Base-by-base conservation (phyloP, 2,113 vertebrate species). In the Leiothrix lutea region DNA sequence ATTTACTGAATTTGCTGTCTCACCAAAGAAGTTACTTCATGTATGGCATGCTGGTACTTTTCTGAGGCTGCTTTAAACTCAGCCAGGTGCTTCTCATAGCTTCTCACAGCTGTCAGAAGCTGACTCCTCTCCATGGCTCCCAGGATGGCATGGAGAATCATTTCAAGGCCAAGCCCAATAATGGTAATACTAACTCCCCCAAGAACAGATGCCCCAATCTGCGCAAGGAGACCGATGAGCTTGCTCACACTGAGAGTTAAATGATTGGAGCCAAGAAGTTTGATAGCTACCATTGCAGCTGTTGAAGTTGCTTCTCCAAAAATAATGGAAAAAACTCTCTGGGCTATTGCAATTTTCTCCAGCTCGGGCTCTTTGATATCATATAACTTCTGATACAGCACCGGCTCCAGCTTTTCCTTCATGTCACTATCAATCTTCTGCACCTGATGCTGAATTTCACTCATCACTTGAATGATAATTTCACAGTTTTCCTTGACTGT, bases 401-500 rank as follows among this genome's bases (percentile, higher is more conserved):
- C 97, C 38, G 98, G 98, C 80, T 98, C 98, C 4, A 98, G 94
- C 72, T 97, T 98, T 66, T 98, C 96, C 87, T 97, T 98, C 67
- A 98, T 91, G 77, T 97, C 94, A 12, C 87, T 95, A 9, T 98
- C 98, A 35, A 98, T 97, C 80, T 98, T 98, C 90, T 97, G 96
- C 56, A 98, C 42, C 85, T 98, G 97, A 9, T 64, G 93, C 86
- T 98, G 98, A 92, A 98, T 98, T 60, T 96, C 91, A 60, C 17
- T 92, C 75, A 98, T 97, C 3, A 96, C 97, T 90, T 88, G 92
- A 45, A 98, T 98, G 47, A 98, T 98, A 67, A 94, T 95, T 69
- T 98, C 98, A 77, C 98, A 98, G 86, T 98, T 98, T 91, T 98
- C 98, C 89, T 97, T 98, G 82, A 98, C 97, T 19, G 98, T 98